Evolutionary conservation across 1,140 invertebrate genomes (phyloP), one percentile per base, ranked within the genome.

Genomic region (Trialeurodes vaporariorum): DNA sequence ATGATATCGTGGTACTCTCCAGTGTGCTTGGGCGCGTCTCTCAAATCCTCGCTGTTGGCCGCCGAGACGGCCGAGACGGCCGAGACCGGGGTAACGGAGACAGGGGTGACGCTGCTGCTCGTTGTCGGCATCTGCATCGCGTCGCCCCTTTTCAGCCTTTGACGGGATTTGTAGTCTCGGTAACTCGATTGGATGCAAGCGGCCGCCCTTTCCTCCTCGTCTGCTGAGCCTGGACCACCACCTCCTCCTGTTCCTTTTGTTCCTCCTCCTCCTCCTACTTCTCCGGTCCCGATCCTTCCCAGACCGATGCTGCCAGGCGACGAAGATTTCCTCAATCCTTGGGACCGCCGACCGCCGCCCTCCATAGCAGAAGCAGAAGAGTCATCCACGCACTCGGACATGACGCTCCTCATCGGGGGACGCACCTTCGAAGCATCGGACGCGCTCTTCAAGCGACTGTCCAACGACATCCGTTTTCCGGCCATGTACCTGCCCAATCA

Each of bases 121-220:
- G 67, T 65, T 26, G 69, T 66, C 1, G 65, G 27, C 63, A 67
- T 61, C 25, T 71, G 70, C 1, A 71, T 64, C 1, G 70, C 70
- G 58, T 70, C 70, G 17, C 66, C 70, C 22, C 70, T 62, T 25
- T 64, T 63, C n/a, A 71, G 68, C 40, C 69, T 64, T 61, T 71
- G 69, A 0, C 70, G 61, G 5, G 70, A 61, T 40, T 65, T 61
- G 59, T 71, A 71, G 12, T 68, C 70, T 21, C 70, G 25, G 34
- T 63, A 71, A 61, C 67, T 69, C 0, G 61, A 64, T 60, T 71
- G 70, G n/a, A 71, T 71, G 17, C 21, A 27, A 17, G 68, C 67
- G 0, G 70, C 70, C 17, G 63, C 25, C 17, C 22, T 58, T 25
- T 59, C 63, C 13, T 25, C 61, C 25, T 2, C 27, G 13, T 65